phyloP scores from a whole-genome alignment of 2,888 invertebrate species.

The Meandrusa payeni region DNA sequence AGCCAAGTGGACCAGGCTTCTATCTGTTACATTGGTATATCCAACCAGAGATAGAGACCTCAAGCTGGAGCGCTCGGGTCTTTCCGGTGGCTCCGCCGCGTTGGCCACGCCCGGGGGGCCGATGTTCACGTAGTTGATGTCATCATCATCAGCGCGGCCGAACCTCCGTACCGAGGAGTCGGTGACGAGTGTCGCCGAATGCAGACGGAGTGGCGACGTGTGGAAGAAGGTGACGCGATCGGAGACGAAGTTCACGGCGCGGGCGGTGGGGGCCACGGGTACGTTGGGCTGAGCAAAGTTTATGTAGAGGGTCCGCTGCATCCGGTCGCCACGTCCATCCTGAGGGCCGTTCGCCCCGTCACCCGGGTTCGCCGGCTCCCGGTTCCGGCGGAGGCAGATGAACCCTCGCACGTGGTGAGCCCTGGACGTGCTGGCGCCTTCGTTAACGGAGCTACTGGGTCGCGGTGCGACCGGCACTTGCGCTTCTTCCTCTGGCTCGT shows the following conservation, averaged over 20 bases:
- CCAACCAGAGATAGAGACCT: slow-evolving; percentile 78
- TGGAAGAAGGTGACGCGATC: slow-evolving; percentile 26
- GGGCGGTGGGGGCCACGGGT: slow-evolving; percentile 17
- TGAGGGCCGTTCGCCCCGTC: too few relatives aligned
- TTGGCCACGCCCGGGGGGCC: slow-evolving; percentile 36
- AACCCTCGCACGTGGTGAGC: slow-evolving; percentile 2
- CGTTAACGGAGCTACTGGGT: too few relatives aligned
- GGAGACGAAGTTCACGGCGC: not conserved
- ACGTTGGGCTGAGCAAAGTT: slow-evolving; percentile 42
- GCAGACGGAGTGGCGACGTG: slow-evolving; percentile 30
- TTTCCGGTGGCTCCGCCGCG: slow-evolving; percentile 25
- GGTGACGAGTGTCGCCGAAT: slow-evolving; percentile 44
- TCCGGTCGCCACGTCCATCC: slow-evolving; percentile 33
- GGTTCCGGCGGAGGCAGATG: slow-evolving; percentile 32
- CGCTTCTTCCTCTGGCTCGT: not conserved
- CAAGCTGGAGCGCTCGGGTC: slow-evolving; percentile 69
- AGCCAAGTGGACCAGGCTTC: slow-evolving; percentile 81
- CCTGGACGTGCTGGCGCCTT: slow-evolving; percentile 27
- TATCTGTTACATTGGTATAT: slow-evolving; percentile 82
- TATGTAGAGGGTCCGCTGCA: slow-evolving; percentile 48
- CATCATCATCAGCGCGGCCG: slow-evolving; percentile 52
- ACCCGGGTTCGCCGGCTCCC: slow-evolving; percentile 31
- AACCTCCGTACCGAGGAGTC: slow-evolving; percentile 57
- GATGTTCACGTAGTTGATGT: slow-evolving; percentile 52
- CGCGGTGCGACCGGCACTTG: not conserved